Evolutionary conservation across 2,888 invertebrate genomes (phyloP), one percentile per base, ranked within the genome.

Genomic region (Mylabris sibirica): DNA sequence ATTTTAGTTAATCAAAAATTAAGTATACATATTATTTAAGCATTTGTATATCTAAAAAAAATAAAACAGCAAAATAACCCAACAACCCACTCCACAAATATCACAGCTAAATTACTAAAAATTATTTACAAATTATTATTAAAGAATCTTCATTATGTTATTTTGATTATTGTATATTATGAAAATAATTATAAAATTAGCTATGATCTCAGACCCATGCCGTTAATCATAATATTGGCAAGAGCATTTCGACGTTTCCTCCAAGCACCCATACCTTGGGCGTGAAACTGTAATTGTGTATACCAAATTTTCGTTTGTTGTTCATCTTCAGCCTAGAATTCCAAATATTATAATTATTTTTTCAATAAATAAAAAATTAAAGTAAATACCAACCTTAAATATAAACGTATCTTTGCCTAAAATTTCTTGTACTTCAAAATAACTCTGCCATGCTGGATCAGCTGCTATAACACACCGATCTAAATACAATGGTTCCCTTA

Each of bases 151-250:
- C 53, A 38, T 64, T 68, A 69, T 34, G 61, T 22, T 60, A 69
- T 38, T 66, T 63, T 30, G 8, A 30, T 30, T 67, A 70, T 72
- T 71, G 76, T 74, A 75, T 76, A 74, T 67, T 66, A 59, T 12
- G 60, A 26, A 60, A 59, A 57, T 71, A 60, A 24, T 30, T 61
- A 65, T 60, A 67, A 68, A 67, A 67, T 64, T 66, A 71, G 74
- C 74, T 80, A 84, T 63, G 84, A 82, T 72, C 85, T 75, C 65
- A 85, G 77, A 59, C 85, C 85, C 92, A 92, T 92, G 63, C 95
- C 94, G 83, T 95, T 96, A 81, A 97, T 96, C 96, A 98, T 97
- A 76, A 98, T 97, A 83, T 98, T 97, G n/a, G 97, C 96, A 78
- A 98, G 87, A 6, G 97, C 98, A 81, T 96, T 96, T 44, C 98